Percentiles rank a stretch among this genome's conserved stretches.
phyloP scores from a whole-genome alignment of 2,113 vertebrate species.

The Pogonocichla stellata region DNA sequence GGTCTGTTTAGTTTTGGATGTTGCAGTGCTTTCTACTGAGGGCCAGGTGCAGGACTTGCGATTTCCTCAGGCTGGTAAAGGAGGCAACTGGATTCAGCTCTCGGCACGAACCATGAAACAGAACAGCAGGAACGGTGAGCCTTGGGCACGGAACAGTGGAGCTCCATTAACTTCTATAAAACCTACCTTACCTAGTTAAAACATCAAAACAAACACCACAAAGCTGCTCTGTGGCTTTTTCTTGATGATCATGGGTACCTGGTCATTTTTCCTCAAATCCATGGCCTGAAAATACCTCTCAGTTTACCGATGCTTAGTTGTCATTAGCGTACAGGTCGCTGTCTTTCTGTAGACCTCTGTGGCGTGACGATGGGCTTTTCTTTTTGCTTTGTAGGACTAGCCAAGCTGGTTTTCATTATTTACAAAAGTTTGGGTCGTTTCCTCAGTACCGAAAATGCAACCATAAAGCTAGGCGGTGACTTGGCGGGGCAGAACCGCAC shows the following conservation, averaged over 20 bases:
- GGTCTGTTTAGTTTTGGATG: constrained; percentile 86
- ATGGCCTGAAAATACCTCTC: neutral
- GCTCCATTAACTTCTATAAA: neutral
- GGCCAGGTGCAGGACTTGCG: constrained; percentile 97
- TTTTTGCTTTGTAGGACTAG: constrained; percentile 79
- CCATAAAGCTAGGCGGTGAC: constrained; percentile 89
- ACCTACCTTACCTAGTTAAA: neutral
- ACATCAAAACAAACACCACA: neutral
- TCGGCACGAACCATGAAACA: constrained; percentile 97
- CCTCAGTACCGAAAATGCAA: constrained; percentile 94
- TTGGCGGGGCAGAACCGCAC: constrained; percentile 86
- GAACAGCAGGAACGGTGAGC: constrained; percentile 96
- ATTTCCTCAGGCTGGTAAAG: constrained; percentile 93
- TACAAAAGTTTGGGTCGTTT: constrained; percentile 97
- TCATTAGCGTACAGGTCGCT: neutral
- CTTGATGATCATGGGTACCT: neutral
- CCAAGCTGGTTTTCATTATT: constrained; percentile 97
- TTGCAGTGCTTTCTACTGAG: constrained; percentile 95
- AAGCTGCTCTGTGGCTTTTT: neutral
- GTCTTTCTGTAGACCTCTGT: neutral
- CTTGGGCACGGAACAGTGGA: neutral
- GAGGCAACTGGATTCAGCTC: constrained; percentile 93
- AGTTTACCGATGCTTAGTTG: neutral
- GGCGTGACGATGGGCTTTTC: neutral
- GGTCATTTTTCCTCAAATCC: neutral